phyloP scores from a whole-genome alignment of 2,113 vertebrate species.

The Shinisaurus crocodilurus region DNA sequence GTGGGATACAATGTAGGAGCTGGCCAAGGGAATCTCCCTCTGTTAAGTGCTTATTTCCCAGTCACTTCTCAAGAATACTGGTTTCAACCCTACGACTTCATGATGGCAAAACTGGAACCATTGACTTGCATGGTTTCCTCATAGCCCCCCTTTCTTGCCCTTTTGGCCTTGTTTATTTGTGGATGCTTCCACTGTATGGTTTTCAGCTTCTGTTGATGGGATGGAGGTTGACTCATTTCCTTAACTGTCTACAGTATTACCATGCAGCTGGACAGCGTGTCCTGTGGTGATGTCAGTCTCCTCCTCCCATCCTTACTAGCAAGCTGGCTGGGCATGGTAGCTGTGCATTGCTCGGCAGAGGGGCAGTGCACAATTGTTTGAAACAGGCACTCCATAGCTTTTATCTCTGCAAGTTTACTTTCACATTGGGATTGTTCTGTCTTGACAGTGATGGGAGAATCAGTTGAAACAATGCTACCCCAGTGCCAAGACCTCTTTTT shows the following conservation, averaged over 20 bases:
- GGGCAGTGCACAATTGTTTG: neutral
- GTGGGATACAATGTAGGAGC: neutral
- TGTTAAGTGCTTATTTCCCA: neutral
- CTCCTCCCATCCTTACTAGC: conserved; percentile 27
- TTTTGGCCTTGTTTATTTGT: conserved; percentile 51
- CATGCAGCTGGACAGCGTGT: neutral
- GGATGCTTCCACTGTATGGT: conserved; percentile 36
- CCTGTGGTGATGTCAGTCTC: conserved; percentile 44
- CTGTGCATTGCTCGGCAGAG: neutral
- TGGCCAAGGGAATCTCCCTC: neutral
- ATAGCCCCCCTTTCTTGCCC: neutral
- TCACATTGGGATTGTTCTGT: neutral
- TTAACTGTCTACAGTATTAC: conserved; percentile 36
- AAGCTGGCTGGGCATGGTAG: neutral
- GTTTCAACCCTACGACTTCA: neutral
- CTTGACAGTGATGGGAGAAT: neutral
- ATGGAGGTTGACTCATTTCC: conserved; percentile 54
- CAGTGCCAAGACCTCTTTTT: neutral
- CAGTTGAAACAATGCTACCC: neutral
- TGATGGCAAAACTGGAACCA: neutral
- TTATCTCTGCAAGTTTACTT: neutral
- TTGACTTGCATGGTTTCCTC: conserved; percentile 15
- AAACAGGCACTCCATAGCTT: neutral
- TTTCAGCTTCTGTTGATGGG: conserved; percentile 42
- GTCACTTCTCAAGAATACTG: neutral